Base-by-base conservation (phyloP, 2,113 vertebrate species). In the Antigone vipio region DNA sequence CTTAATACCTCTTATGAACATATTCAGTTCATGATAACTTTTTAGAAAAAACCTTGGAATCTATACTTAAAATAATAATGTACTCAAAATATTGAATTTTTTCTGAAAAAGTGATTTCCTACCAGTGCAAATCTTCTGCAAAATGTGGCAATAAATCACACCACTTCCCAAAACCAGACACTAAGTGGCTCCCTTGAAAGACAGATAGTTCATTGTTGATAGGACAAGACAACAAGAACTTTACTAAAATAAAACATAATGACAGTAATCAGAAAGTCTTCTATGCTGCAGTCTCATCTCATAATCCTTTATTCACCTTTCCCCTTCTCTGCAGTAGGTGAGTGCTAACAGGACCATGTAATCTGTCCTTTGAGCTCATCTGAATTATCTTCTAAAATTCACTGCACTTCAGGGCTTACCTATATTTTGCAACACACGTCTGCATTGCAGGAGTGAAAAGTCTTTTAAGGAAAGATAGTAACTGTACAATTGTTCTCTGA, bases 351-450 rank as follows among this genome's bases (percentile, higher is more conserved):
- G 22, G 59, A 81, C 29, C 8, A 2, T 52, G 20, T 59, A 84
- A 77, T 52, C 63, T 74, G 49, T 52, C 52, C 20, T 77, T 78
- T 81, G 56, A 63, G 15, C 34, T 85, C 12, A 68, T 49, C 60
- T 75, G 29, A 94, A 84, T 87, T 64, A 44, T 64, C 52, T 75
- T 82, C 69, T 72, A 89, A 86, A 92, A 93, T 69, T 91, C n/a
- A 35, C 27, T 44, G 3, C 53, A 38, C 30, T 94, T 94, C 38
- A 82, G 49, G 53, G 18, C 5, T 91, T 81, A 72, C 15, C 8
- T 71, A 6, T 58, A 55, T 68, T 94, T 81, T 78, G 23, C 60
- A 81, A 63, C 26, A 59, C 20, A 38, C 8, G 34, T 53, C 27
- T 67, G 21, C 30, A 91, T 8, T 71, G 16, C 32, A 60, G 69